Percentiles rank a stretch among this genome's conserved stretches.
Conservation (phyloP, 2,888 invertebrate species). For the Caenorhabditis doughertyi region DNA sequence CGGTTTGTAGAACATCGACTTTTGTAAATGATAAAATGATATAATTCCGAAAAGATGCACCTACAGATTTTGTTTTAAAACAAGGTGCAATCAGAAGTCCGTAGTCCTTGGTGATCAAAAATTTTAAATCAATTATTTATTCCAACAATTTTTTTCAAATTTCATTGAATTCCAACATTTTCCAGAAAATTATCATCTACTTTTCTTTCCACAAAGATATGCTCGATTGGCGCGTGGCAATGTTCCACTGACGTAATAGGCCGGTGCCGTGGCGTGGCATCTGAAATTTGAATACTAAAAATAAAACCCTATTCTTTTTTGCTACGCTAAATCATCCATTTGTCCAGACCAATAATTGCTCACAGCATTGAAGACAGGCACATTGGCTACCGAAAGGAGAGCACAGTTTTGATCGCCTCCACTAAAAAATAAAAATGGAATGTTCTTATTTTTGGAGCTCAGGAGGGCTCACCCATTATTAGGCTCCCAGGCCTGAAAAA, state of each 20-base stretch:
- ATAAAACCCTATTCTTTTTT: not conserved
- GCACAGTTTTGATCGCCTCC: slow-evolving; percentile 4
- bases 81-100: too few relatives aligned
- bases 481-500: too few relatives aligned
- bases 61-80: too few relatives aligned
- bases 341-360: not conserved
- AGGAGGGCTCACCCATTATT: not conserved
- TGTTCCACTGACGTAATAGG: not conserved
- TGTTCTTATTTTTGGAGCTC: too few relatives aligned
- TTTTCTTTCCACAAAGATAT: not conserved
- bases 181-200: not conserved
- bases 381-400: not conserved
- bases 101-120: too few relatives aligned
- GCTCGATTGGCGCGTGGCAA: not conserved
- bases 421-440: not conserved
- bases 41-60: too few relatives aligned
- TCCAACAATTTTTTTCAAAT: too few relatives aligned
- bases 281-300: not conserved
- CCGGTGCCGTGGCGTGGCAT: not conserved
- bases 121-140: too few relatives aligned
- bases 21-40: too few relatives aligned
- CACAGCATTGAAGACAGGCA: not conserved
- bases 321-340: slow-evolving; percentile 7
- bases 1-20: too few relatives aligned
- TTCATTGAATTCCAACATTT: too few relatives aligned